Base-by-base conservation (phyloP, 1,140 invertebrate species). In the Bombus consobrinus region DNA sequence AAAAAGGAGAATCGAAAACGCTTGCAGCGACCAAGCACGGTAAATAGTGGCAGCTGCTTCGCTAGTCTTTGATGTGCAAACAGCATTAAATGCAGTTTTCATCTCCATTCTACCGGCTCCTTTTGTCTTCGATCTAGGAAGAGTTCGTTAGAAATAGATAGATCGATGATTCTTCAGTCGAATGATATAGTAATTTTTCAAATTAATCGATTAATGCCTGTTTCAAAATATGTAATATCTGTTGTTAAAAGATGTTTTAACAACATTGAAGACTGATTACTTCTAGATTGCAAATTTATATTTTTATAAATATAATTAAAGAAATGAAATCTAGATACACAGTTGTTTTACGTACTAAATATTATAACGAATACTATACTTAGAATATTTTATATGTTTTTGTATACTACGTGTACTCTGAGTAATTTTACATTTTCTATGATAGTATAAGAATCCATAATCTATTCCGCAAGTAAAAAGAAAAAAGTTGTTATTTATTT, bases 1-100 rank as follows among this genome's bases (percentile, higher is more conserved):
- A 79, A 79, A 72, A 53, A 39, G 32, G 53, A 85, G 77, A 85
- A 62, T 41, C 32, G 57, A 85, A 62, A 80, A 80, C 53, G 83
- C 76, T 73, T 68, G 75, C 76, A 71, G 76, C 83, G 53, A 53
- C 76, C 68, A 34, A 53, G 39, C 28, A 80, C 32, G 64, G 74
- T 71, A 78, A 83, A 78, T 71, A 62, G 53, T n/a, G 34, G 32
- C 77, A 85, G 53, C 75, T 80, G 77, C 66, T 53, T 62, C 53
- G 18, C 77, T 62, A 47, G 13, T 47, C 39, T 71, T 72, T 41
- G 12, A 79, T 32, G 39, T 72, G 37, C 62, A 37, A 68, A 47
- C 64, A 43, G n/a, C 64, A 59, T n/a, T 75, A 59, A 83, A 59
- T 59, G 37, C 64, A 43, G 39, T 68, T 83, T 59, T 69, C 2